Evolutionary conservation across 2,888 invertebrate genomes (phyloP), one percentile per base, ranked within the genome.

Genomic region (Epistrophella euchroma): DNA sequence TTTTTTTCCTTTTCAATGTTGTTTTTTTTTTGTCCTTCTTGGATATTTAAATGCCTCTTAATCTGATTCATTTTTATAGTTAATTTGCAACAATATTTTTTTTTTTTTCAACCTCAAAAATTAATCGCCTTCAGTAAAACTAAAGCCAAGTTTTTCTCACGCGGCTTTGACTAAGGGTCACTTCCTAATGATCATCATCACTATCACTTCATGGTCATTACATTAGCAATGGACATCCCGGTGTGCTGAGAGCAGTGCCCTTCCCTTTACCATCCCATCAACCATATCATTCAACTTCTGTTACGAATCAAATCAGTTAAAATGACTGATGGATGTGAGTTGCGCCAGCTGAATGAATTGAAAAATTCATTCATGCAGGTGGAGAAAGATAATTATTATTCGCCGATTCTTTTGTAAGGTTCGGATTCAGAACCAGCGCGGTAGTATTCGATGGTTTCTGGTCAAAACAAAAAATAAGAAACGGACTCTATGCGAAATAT

Each of bases 401-500:
- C 19, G 35, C 19, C 9, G 76, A 81, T 71, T 86, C 70, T 66
- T 43, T 45, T 17, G 32, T 47, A 47, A 22, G 19, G 4, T 79
- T 60, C 15, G 5, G 10, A 19, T 60, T 37, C 15, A 40, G 15
- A 60, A 22, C 68, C 71, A 80, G 43, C 52, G 47, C 45, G 17
- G 45, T 7, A 35, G 19, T 37, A 13, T 28, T 25, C 43, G 17
- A 17, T 11, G 43, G 17, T 52, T 66, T 47, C 13, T 37, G 68
- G 25, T 2, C 5, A 47, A 19, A 32, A n/a, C 11, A 50, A 25
- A n/a, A 15, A 66, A 35, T 45, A 35, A 68, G 72, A 73, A 86
- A 77, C 86, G 77, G 82, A 86, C 82, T 86, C 82, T 86, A 86
- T 86, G 86, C 82, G 86, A 82, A 85, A 85, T 85, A 81, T 76